Evolutionary conservation across 2,797 vertebrate genomes (phyloP), one percentile per base, ranked within the genome.

Genomic region (Sebastes itinus): DNA sequence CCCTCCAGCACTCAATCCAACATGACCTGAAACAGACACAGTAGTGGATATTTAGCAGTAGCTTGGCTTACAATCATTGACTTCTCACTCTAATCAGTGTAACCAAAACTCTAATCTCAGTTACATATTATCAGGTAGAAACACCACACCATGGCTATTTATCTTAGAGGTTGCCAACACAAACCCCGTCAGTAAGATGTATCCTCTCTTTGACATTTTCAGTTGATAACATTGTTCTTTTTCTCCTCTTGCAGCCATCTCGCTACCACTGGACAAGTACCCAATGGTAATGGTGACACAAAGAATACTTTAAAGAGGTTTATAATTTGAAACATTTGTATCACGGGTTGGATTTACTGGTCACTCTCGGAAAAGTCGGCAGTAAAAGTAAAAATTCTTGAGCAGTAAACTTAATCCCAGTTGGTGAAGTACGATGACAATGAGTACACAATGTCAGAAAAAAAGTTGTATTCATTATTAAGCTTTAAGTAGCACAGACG

Each of bases 241-340:
- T 59, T 87, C 72, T 79, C 33, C 59, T 13, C 52, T 52, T 77
- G 75, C 95, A 99, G 98, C 89, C 95, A 95, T 88, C 92, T 99
- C 30, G 95, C 92, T 63, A 94, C 86, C 11, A 89, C 94, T 82
- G 89, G 88, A 87, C 96, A 94, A 88, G 87, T 97, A 56, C 97
- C 97, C 73, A 76, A 95, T 91, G 97, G 98, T 99, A 96, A 62
- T 96, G 91, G 68, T 49, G 38, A 60, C 13, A 46, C 22, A 75
- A 38, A 25, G 1, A 65, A n/a, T 55, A 49, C 42, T 13, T 63
- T 61, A 2, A 30, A 49, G 11, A n/a, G 3, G 13, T 28, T 32
- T 42, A 28, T 38, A 9, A 49, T 22, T 49, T 38, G 4, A 38
- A 4, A 72, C 2, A 32, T 35, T 2, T 6, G 9, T 5, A 14